These are phyloP conservation scores for Drosophila paramelanica DNA, from an alignment of 2,888 invertebrate species.

Conservation along the genomic window DNA sequence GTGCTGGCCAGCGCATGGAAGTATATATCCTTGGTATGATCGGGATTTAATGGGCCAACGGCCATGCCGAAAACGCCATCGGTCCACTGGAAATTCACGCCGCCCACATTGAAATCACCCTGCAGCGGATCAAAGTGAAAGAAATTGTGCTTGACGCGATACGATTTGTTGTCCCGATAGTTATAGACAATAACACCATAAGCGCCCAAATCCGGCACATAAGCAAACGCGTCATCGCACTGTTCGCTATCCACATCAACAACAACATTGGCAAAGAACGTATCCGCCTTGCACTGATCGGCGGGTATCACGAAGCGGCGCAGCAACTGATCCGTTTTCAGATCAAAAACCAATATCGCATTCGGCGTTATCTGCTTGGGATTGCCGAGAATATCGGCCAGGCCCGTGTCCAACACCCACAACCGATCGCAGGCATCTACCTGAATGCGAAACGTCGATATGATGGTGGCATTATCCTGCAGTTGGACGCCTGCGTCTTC, in stretches of 20 bases:
- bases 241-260: conserved; percentile 89
- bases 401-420: conserved; percentile 92
- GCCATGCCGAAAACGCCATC: conserved; percentile 93
- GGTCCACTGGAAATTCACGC: conserved; percentile 94
- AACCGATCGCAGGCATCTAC: conserved; percentile 92
- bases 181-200: conserved; percentile 92
- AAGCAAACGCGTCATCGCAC: conserved; percentile 91
- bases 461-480: conserved; percentile 87
- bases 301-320: conserved; percentile 89
- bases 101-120: conserved; percentile 91
- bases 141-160: conserved; percentile 92
- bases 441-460: conserved; percentile 90
- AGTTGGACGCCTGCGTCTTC: conserved; percentile 85
- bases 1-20: conserved; percentile 93
- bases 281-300: conserved; percentile 89
- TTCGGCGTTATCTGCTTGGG: conserved; percentile 88
- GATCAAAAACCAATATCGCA: conserved; percentile 88
- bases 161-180: conserved; percentile 90
- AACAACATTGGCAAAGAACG: conserved; percentile 93
- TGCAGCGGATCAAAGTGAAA: conserved; percentile 93
- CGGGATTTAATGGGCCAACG: conserved; percentile 87
- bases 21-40: conserved; percentile 89
- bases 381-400: conserved; percentile 90
- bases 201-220: conserved; percentile 91
- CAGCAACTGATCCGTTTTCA: conserved; percentile 90